These are phyloP conservation scores for Muricea muricata DNA, from an alignment of 92 coral and sea anemone genomes.

Conservation along the genomic window DNA sequence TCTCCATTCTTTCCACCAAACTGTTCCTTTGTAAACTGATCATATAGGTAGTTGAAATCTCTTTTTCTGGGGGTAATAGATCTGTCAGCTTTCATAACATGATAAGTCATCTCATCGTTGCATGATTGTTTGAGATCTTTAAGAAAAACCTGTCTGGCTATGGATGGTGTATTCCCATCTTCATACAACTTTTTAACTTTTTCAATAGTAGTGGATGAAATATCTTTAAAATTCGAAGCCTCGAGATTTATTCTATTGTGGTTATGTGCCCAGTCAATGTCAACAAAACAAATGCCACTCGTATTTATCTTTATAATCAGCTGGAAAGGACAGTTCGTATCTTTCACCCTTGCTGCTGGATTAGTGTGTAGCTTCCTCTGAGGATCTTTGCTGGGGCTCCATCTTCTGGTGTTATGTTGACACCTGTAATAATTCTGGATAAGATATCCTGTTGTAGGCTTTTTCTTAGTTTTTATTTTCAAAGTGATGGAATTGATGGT, in stretches of 20 bases:
- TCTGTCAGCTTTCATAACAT: slow-evolving; percentile 11
- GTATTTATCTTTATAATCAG: slow-evolving; percentile 55
- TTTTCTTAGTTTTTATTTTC: slow-evolving; percentile 56
- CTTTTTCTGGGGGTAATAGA: neutral
- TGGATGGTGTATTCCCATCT: slow-evolving; percentile 72
- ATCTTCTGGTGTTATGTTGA: slow-evolving; percentile 41
- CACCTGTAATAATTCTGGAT: slow-evolving; percentile 53
- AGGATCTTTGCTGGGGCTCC: slow-evolving; percentile 59
- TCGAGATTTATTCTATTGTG: slow-evolving; percentile 65
- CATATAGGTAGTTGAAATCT: slow-evolving; percentile 6
- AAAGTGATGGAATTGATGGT: slow-evolving; percentile 53
- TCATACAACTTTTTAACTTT: slow-evolving; percentile 62
- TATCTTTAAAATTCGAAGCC: slow-evolving; percentile 61
- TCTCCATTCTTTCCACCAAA: neutral
- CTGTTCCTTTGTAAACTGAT: neutral
- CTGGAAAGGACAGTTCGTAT: slow-evolving; percentile 75
- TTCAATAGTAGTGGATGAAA: slow-evolving; percentile 58
- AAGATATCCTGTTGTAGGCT: slow-evolving; percentile 41
- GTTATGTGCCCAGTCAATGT: slow-evolving; percentile 66
- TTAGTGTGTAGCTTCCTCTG: slow-evolving; percentile 41
- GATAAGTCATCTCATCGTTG: slow-evolving; percentile 53
- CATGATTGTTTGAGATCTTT: slow-evolving; percentile 63
- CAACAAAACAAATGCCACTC: slow-evolving; percentile 54
- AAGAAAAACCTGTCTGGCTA: slow-evolving; percentile 65
- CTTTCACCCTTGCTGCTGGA: slow-evolving; percentile 69